Conservation (phyloP, 2,888 invertebrate species). For the Hirudinaria manillensis region DNA sequence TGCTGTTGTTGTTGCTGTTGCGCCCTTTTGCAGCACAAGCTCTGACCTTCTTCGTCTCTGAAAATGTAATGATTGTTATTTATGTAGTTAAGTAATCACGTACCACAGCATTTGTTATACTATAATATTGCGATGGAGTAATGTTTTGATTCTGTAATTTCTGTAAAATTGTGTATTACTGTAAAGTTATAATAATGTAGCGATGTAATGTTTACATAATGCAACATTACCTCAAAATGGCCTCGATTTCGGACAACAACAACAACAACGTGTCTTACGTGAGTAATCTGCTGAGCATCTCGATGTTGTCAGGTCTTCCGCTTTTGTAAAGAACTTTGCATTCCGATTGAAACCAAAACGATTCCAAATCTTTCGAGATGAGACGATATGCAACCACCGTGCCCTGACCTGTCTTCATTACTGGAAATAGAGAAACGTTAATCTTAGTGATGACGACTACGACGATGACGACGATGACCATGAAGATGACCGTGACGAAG, state of each 20-base stretch:
- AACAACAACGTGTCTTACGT: constrained; percentile 3
- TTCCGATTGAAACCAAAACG: constrained; percentile 10
- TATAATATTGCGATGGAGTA: no score
- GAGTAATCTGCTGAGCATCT: constrained; percentile 6
- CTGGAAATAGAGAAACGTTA: background rate
- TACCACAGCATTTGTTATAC: no score
- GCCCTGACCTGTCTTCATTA: background rate
- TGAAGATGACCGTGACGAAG: constrained; percentile 22
- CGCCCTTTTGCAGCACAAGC: background rate
- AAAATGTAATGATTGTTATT: background rate
- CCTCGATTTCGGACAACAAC: background rate
- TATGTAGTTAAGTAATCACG: no score
- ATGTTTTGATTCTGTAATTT: no score
- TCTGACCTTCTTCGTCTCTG: constrained; percentile 28
- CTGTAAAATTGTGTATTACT: no score
- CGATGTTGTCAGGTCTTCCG: constrained; percentile 17
- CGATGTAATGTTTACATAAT: no score
- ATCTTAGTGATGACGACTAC: background rate
- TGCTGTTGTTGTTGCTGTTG: constrained; percentile 17
- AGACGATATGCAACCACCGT: background rate
- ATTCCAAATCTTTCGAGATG: constrained; percentile 1
- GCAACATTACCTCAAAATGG: no score
- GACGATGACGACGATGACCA: background rate
- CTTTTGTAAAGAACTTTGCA: constrained; percentile 24
- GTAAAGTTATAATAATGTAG: no score